Conservation (phyloP, 1,140 invertebrate species). For the Drosophila hydei region DNA sequence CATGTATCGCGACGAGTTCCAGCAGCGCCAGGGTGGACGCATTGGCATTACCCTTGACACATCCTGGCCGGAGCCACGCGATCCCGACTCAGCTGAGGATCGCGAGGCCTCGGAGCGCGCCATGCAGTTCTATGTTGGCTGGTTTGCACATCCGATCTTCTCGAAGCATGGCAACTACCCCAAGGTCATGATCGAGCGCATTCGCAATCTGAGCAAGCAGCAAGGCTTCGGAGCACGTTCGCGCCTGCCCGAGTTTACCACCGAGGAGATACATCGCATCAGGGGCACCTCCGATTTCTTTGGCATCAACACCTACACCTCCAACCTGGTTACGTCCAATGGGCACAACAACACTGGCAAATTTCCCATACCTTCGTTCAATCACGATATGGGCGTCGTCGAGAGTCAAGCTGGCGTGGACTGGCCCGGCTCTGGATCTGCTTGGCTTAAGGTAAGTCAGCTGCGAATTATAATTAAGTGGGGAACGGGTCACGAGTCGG, state of each 20-base stretch:
- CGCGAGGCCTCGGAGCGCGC: conserved; percentile 85
- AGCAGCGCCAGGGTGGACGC: conserved; percentile 85
- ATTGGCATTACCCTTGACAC: conserved; percentile 87
- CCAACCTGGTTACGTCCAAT: conserved; percentile 83
- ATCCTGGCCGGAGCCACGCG: conserved; percentile 86
- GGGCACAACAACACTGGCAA: conserved; percentile 82
- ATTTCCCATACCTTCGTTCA: conserved; percentile 84
- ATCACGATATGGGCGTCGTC: conserved; percentile 85
- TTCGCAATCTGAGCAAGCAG: conserved; percentile 85
- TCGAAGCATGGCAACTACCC: conserved; percentile 87
- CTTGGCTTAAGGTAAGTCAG: conserved; percentile 85
- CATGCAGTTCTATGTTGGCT: conserved; percentile 86
- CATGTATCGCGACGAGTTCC: conserved; percentile 88
- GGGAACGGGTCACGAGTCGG: conserved; percentile 9
- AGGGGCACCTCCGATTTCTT: conserved; percentile 87
- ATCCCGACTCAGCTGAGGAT: conserved; percentile 84
- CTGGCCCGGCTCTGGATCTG: conserved; percentile 84
- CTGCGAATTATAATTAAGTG: conserved; percentile 12
- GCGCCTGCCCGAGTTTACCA: conserved; percentile 86
- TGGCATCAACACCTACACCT: conserved; percentile 87
- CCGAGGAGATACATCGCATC: conserved; percentile 86
- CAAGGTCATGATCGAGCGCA: conserved; percentile 85
- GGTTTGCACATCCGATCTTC: conserved; percentile 87
- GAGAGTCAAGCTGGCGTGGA: conserved; percentile 80
- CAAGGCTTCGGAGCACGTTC: conserved; percentile 86